A percentile compares a stretch with the other conserved stretches of the same genome.
Evolutionary conservation across 2,113 vertebrate genomes (phyloP).

Genomic region (Prietella phreatophila): DNA sequence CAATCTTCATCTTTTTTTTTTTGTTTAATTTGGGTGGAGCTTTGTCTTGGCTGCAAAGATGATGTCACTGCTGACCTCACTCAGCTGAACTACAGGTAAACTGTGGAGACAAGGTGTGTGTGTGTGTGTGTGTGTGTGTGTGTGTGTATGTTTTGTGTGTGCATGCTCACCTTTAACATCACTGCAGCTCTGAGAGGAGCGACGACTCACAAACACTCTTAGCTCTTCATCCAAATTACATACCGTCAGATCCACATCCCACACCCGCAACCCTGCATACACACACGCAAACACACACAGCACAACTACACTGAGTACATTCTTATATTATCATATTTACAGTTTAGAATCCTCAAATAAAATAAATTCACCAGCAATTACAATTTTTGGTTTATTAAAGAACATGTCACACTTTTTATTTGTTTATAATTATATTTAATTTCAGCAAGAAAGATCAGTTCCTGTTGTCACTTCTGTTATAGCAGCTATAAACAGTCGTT

Average conservation of each 20-base stretch:
- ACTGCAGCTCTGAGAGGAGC: slow-evolving; percentile 78
- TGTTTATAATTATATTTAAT: not conserved
- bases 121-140: not conserved
- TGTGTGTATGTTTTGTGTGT: not conserved
- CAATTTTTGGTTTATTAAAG: not conserved
- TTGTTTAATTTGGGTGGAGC: not conserved
- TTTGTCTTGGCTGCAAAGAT: not conserved
- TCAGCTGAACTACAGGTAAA: not conserved
- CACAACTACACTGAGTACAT: not conserved
- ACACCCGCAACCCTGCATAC: slow-evolving; percentile 80
- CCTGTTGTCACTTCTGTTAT: not conserved
- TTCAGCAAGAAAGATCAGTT: not conserved
- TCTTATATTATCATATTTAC: not conserved
- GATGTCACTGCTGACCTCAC: not conserved
- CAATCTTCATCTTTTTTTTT: not conserved
- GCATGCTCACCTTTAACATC: slow-evolving; percentile 73
- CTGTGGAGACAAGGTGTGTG: not conserved
- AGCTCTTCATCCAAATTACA: slow-evolving; percentile 84
- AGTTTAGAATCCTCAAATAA: not conserved
- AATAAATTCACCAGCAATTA: not conserved
- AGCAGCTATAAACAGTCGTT: not conserved
- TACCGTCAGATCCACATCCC: slow-evolving; percentile 79
- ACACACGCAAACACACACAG: slow-evolving; percentile 19
- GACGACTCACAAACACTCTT: slow-evolving; percentile 82
- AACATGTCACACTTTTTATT: not conserved